These are phyloP conservation scores for Orchesellides sinensis DNA, from an alignment of 2,888 invertebrate species.

Conservation along the genomic window DNA sequence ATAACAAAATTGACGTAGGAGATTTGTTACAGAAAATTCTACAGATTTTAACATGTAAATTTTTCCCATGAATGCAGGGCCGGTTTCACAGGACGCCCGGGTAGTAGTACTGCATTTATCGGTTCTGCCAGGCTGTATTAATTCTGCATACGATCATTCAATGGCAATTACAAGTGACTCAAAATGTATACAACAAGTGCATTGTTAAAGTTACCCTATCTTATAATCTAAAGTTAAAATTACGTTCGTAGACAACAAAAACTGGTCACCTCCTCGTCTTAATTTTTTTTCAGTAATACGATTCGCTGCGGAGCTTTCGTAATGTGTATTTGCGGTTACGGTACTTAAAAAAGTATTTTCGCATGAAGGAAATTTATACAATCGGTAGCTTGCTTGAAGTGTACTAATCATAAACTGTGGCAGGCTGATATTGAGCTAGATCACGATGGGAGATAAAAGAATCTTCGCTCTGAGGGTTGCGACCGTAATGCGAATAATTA, in stretches of 20 bases:
- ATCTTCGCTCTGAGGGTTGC: slow-evolving; percentile 60
- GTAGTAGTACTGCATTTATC: too few relatives aligned
- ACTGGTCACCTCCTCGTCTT: slow-evolving; percentile 62
- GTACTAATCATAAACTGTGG: slow-evolving; percentile 58
- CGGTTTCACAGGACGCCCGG: too few relatives aligned
- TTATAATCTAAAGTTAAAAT: too few relatives aligned
- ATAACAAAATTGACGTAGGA: too few relatives aligned
- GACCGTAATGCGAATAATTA: slow-evolving; percentile 66
- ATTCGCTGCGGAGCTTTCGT: neutral
- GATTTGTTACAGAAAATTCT: too few relatives aligned
- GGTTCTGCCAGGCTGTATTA: too few relatives aligned
- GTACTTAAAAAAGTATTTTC: neutral
- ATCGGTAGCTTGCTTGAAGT: slow-evolving; percentile 12
- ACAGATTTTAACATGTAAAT: too few relatives aligned
- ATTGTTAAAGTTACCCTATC: slow-evolving; percentile 21
- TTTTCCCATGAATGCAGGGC: too few relatives aligned
- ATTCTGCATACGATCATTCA: too few relatives aligned
- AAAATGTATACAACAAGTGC: neutral
- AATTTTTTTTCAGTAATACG: neutral
- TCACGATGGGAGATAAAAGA: slow-evolving; percentile 54
- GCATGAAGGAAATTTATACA: neutral
- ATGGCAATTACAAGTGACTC: slow-evolving; percentile 21
- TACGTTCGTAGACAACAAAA: too few relatives aligned
- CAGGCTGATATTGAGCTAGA: slow-evolving; percentile 64
- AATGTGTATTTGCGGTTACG: neutral